Percentiles rank a stretch among this genome's conserved stretches.
phyloP scores from a whole-genome alignment of 2,113 vertebrate species.

The Alosa alosa region DNA sequence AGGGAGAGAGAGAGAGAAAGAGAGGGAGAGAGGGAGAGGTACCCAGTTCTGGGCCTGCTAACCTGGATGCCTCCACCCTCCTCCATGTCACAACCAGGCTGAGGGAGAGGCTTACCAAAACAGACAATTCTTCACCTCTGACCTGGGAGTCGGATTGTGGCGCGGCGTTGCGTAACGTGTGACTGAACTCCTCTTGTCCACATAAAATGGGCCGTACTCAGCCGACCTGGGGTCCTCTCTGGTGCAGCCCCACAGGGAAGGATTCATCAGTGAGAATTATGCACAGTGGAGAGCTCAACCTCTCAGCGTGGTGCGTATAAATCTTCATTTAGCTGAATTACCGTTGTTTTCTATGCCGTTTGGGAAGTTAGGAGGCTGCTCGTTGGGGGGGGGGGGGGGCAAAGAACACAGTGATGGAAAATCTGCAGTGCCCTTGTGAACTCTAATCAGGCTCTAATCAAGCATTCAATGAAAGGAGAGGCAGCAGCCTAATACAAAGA shows the following conservation, averaged over 20 bases:
- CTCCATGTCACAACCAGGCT: neutral
- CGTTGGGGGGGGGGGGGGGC: neutral
- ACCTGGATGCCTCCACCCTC: neutral
- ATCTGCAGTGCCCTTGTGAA: neutral
- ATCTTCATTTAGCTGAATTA: conserved; percentile 30
- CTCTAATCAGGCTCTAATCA: neutral
- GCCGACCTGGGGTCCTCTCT: neutral
- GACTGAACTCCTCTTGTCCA: conserved; percentile 3
- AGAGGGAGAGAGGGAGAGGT: too few species aligned
- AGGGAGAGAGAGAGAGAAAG: neutral
- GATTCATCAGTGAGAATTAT: conserved; percentile 33
- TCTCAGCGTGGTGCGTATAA: conserved; percentile 22
- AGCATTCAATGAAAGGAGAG: neutral
- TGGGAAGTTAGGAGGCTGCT: neutral
- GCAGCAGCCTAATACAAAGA: neutral
- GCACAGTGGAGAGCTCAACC: conserved; percentile 27
- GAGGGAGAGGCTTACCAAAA: conserved; percentile 21
- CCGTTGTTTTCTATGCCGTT: neutral
- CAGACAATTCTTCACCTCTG: neutral
- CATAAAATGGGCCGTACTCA: neutral
- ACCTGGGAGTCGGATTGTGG: neutral
- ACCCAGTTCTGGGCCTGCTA: neutral
- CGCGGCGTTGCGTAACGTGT: neutral
- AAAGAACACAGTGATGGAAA: neutral
- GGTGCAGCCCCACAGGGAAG: conserved; percentile 22